Percentiles rank a stretch among this genome's conserved stretches.
phyloP scores from a whole-genome alignment of 2,888 invertebrate species.

The Trichogramma dendrolimi region DNA sequence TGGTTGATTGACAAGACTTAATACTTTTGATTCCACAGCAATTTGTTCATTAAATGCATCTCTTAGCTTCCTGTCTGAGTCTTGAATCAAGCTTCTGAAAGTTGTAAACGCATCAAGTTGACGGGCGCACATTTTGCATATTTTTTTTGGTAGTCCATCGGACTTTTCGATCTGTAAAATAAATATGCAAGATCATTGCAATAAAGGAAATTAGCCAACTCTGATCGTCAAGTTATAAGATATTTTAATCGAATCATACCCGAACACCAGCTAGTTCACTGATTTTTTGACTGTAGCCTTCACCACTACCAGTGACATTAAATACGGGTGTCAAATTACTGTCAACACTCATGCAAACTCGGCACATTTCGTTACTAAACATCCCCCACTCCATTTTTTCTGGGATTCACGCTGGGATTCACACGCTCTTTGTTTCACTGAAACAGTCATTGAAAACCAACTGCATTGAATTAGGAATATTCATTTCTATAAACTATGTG shows the following conservation, averaged over 20 bases:
- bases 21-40: slow-evolving; percentile 3
- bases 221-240: not conserved
- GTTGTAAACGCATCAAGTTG: slow-evolving; percentile 44
- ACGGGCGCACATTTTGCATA: slow-evolving; percentile 47
- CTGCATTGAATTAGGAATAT: no score
- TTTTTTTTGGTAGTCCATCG: slow-evolving; percentile 45
- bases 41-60: slow-evolving; percentile 39
- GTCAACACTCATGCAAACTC: slow-evolving; percentile 48
- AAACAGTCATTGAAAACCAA: no score
- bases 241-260: slow-evolving; percentile 2
- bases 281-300: no score
- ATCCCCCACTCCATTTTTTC: slow-evolving; percentile 24
- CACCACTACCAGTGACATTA: slow-evolving; percentile 25
- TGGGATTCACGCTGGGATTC: no score
- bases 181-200: not conserved
- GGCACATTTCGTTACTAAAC: slow-evolving; percentile 42
- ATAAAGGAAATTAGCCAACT: not conserved
- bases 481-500: no score
- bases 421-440: no score
- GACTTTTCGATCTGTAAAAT: slow-evolving; percentile 41
- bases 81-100: slow-evolving; percentile 44
- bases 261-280: slow-evolving; percentile 12
- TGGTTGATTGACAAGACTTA: not conserved
- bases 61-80: slow-evolving; percentile 42
- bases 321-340: slow-evolving; percentile 45